phyloP scores from a whole-genome alignment of 2,113 vertebrate species.

The Passer montanus region DNA sequence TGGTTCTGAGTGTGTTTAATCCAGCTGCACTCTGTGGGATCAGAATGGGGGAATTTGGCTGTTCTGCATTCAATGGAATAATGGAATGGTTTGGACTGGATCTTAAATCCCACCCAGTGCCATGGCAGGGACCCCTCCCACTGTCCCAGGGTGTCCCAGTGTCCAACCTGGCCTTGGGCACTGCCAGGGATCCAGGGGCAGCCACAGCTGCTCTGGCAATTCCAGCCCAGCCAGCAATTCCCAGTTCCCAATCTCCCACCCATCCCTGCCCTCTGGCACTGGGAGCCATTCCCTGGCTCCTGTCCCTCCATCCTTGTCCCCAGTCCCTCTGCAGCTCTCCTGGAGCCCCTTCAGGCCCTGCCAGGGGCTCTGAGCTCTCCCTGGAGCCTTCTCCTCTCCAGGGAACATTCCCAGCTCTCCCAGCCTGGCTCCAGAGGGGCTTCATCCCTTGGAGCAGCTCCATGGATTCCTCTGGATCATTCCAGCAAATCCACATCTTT shows the following conservation, averaged over 20 bases:
- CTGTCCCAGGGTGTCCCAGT: neutral
- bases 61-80: neutral
- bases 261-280: neutral
- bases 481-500: neutral
- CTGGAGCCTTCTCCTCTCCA: neutral
- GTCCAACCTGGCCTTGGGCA: neutral
- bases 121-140: neutral
- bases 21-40: too few relatives aligned
- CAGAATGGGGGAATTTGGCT: neutral
- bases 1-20: neutral
- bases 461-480: accelerated
- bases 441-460: neutral
- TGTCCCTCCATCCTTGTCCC: neutral
- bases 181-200: neutral
- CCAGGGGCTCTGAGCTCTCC: neutral
- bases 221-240: neutral
- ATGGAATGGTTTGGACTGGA: neutral
- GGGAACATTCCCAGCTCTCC: neutral
- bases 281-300: neutral
- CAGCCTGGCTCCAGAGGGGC: neutral
- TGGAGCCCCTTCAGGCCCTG: neutral
- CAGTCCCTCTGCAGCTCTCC: neutral
- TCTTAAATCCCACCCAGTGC: accelerated
- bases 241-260: neutral
- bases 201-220: neutral